Percentiles rank a stretch among this genome's conserved stretches.
phyloP scores from a whole-genome alignment of 2,888 invertebrate species.

The Rhabditoides inermis region DNA sequence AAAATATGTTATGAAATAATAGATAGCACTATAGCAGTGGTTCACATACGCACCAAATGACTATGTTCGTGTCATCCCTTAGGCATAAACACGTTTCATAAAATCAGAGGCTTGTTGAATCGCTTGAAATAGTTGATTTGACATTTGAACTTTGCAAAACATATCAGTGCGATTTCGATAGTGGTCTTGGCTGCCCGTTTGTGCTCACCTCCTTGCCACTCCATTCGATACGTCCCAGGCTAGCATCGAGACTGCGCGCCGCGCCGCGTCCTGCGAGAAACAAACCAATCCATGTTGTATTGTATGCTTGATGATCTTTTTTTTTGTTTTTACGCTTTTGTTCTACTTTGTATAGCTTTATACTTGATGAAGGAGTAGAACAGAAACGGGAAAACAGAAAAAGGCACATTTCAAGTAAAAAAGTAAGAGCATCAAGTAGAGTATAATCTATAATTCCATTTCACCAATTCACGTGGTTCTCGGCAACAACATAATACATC shows the following conservation, averaged over 20 bases:
- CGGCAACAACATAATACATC: neutral
- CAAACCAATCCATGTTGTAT: neutral
- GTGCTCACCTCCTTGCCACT: too few species aligned
- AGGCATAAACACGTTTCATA: too few species aligned
- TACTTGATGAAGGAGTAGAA: neutral
- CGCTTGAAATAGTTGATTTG: too few species aligned
- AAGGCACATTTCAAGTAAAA: neutral
- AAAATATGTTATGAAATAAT: too few species aligned
- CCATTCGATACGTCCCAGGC: constrained; percentile 64
- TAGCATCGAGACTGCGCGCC: constrained; percentile 57
- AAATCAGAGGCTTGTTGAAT: too few species aligned
- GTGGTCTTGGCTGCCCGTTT: too few species aligned
- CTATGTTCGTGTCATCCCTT: too few species aligned
- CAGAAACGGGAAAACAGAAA: neutral
- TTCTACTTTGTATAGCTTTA: too few species aligned
- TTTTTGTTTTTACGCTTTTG: neutral
- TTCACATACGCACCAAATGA: too few species aligned
- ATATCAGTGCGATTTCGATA: too few species aligned
- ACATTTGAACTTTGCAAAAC: too few species aligned
- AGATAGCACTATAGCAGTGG: too few species aligned
- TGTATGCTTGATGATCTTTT: neutral
- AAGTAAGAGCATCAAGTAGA: neutral
- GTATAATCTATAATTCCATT: neutral
- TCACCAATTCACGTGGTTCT: neutral
- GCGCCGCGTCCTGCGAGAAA: constrained; percentile 54